Evolutionary conservation across 2,113 vertebrate species (phyloP).

Genomic region (Telmatochromis sp.): DNA sequence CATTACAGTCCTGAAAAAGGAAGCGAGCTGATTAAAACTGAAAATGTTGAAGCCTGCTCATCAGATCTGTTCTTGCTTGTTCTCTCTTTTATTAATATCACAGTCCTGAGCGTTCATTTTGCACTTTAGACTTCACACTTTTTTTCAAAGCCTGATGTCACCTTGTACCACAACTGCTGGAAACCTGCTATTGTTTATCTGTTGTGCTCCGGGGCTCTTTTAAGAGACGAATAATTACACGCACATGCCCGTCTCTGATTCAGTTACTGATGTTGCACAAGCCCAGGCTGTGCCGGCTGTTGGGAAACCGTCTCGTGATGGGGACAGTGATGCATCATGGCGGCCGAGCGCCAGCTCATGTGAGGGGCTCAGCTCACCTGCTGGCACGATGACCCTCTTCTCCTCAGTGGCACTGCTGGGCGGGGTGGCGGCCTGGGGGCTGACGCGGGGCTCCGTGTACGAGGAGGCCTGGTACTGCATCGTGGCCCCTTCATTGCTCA

Average conservation of each 20-base stretch:
- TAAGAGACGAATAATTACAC: background rate
- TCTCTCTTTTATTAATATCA: background rate
- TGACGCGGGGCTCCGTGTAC: conserved; percentile 67
- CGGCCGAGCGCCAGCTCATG: background rate
- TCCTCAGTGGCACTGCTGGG: conserved; percentile 70
- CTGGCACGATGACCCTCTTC: conserved; percentile 82
- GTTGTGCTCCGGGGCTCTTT: background rate
- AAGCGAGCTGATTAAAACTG: background rate
- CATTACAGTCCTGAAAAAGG: background rate
- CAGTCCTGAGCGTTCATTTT: background rate
- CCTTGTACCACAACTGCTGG: background rate
- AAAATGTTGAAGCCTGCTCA: background rate
- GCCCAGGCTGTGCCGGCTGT: background rate
- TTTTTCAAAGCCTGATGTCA: background rate
- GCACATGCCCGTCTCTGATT: background rate
- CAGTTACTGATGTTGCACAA: background rate
- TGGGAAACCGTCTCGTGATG: background rate
- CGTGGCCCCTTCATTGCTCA: conserved; percentile 65
- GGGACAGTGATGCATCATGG: background rate
- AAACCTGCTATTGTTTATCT: background rate
- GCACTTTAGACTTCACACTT: background rate
- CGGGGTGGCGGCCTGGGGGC: conserved; percentile 55
- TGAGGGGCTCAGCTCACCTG: conserved; percentile 59
- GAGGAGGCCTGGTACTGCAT: conserved; percentile 67
- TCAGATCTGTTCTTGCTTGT: background rate